phyloP scores from a whole-genome alignment of 92 coral and sea anemone genomes.

The Palythoa heliodiscus region DNA sequence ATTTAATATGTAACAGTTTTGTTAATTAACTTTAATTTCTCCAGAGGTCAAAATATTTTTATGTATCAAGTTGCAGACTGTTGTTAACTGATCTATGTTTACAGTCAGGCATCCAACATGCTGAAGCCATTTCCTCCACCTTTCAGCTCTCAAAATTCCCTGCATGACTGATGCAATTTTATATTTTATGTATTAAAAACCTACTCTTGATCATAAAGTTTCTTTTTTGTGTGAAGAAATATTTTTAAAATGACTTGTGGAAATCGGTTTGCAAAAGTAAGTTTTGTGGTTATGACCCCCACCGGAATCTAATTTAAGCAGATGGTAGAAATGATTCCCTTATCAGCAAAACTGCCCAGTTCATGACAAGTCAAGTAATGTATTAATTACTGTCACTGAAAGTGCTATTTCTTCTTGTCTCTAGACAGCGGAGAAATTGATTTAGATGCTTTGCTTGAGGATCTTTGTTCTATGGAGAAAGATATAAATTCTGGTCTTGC shows the following conservation, averaged over 20 bases:
- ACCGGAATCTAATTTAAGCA: conserved; percentile 20
- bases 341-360: conserved; percentile 27
- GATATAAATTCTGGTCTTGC: conserved; percentile 67
- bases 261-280: background rate
- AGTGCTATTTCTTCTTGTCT: conserved; percentile 16
- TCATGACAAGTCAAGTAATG: conserved; percentile 20
- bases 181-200: background rate
- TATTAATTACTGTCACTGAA: conserved; percentile 40
- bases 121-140: conserved; percentile 3
- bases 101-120: background rate
- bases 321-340: conserved; percentile 32
- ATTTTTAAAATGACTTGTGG: background rate
- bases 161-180: conserved; percentile 7
- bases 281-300: background rate
- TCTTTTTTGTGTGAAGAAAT: background rate
- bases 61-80: conserved; percentile 12
- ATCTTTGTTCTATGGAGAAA: conserved; percentile 93
- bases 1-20: background rate
- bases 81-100: conserved; percentile 4
- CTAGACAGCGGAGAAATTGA: conserved; percentile 94
- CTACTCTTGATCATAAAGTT: no score
- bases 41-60: conserved; percentile 11
- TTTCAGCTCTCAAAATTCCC: conserved; percentile 20
- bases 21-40: background rate
- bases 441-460: conserved; percentile 95